Conservation (phyloP, 2,888 invertebrate genomes). For the Apantesis nais region DNA sequence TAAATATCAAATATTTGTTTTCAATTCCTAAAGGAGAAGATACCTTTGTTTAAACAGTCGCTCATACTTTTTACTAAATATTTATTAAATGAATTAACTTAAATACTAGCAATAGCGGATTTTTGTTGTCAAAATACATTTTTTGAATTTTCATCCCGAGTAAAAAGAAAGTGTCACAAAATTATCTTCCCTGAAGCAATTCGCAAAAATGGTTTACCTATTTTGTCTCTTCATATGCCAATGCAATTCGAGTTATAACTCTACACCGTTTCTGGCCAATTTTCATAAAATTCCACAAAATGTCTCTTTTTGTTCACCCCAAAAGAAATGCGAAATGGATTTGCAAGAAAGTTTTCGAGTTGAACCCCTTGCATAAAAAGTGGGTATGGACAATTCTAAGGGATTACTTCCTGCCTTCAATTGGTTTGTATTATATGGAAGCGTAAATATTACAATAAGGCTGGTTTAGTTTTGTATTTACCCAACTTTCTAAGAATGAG, state of each 20-base stretch:
- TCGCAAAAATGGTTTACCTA: not conserved
- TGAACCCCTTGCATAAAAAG: constrained; percentile 26
- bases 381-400: constrained; percentile 27
- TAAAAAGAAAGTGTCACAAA: not conserved
- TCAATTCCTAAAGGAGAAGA: not conserved
- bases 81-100: not conserved
- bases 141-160: not conserved
- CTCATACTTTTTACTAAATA: not conserved
- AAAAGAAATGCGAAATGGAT: constrained; percentile 33
- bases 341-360: constrained; percentile 32
- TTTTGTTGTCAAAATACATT: not conserved
- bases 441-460: constrained; percentile 13
- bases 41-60: not conserved
- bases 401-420: not conserved
- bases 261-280: constrained; percentile 29
- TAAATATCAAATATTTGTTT: not conserved
- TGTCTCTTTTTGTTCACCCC: constrained; percentile 28
- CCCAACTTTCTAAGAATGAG: not conserved
- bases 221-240: constrained; percentile 1
- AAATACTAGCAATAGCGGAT: not conserved
- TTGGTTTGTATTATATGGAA: not conserved
- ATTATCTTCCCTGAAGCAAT: not conserved
- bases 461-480: not conserved
- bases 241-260: constrained; percentile 27
- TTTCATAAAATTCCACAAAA: constrained; percentile 38